phyloP scores from a whole-genome alignment of 2,888 invertebrate genomes.

The Listrodromus nycthemerus region DNA sequence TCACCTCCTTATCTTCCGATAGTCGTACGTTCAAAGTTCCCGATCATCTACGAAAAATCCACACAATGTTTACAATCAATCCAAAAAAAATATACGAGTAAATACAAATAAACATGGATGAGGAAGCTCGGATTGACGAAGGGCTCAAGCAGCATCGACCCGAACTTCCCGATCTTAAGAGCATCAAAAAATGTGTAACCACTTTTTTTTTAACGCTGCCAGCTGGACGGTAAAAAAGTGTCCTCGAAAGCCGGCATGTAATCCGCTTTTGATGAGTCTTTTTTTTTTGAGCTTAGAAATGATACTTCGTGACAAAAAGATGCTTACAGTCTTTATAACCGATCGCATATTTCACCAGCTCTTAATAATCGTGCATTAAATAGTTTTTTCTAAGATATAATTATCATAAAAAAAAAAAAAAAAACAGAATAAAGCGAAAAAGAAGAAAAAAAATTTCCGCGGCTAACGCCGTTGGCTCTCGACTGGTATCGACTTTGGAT shows the following conservation, averaged over 20 bases:
- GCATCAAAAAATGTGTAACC: too few species aligned
- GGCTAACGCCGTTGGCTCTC: not conserved
- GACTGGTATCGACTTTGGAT: not conserved
- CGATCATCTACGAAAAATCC: constrained; percentile 1
- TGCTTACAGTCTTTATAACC: too few species aligned
- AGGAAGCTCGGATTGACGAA: not conserved
- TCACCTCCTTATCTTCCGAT: constrained; percentile 20
- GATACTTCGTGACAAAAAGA: too few species aligned
- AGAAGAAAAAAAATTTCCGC: not conserved
- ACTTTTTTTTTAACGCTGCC: too few species aligned
- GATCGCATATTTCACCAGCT: not conserved
- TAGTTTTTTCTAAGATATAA: not conserved
- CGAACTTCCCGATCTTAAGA: not conserved
- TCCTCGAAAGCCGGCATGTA: too few species aligned
- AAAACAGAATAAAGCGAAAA: constrained; percentile 46
- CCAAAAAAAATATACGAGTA: not conserved
- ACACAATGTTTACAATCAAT: not conserved
- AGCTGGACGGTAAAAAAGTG: not conserved
- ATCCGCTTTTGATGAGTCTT: too few species aligned
- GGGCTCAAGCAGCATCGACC: not conserved
- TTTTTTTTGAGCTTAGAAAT: too few species aligned
- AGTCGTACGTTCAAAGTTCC: not conserved
- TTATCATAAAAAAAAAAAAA: constrained; percentile 1
- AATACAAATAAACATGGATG: not conserved
- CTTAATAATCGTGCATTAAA: not conserved